Percentiles rank a stretch among this genome's conserved stretches.
These are phyloP conservation scores for Ammospiza nelsoni DNA, from an alignment of 2,113 vertebrate species.

Conservation along the genomic window DNA sequence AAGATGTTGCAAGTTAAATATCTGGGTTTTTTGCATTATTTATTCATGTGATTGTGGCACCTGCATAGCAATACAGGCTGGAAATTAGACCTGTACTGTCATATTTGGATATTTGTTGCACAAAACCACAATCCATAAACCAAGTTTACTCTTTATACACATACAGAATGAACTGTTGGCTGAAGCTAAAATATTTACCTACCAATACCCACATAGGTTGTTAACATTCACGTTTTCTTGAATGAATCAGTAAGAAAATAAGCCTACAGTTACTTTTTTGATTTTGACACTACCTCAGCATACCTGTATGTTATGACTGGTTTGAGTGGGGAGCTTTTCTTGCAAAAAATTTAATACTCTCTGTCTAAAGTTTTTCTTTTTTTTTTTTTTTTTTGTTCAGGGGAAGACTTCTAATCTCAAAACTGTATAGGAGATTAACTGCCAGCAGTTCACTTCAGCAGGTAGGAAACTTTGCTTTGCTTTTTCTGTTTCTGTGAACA, in stretches of 20 bases:
- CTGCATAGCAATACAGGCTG: accelerated
- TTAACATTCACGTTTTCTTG: background rate
- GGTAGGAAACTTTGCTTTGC: background rate
- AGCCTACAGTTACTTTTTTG: background rate
- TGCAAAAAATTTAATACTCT: background rate
- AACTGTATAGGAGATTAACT: background rate
- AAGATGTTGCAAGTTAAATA: background rate
- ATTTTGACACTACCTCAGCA: background rate
- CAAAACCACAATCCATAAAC: background rate
- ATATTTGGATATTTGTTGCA: background rate
- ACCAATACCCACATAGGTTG: accelerated
- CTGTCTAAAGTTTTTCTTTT: background rate
- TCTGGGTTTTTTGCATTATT: background rate
- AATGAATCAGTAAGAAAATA: background rate
- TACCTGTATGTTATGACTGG: background rate
- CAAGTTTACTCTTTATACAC: background rate
- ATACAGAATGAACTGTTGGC: background rate
- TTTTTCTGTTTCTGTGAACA: background rate
- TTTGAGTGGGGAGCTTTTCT: background rate
- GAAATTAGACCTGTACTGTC: background rate
- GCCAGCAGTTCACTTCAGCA: background rate
- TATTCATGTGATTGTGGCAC: background rate
- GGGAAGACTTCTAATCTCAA: background rate
- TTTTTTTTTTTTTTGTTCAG: background rate
- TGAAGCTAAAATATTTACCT: background rate